Conservation (phyloP, 2,113 vertebrate species). For the Indri indri region DNA sequence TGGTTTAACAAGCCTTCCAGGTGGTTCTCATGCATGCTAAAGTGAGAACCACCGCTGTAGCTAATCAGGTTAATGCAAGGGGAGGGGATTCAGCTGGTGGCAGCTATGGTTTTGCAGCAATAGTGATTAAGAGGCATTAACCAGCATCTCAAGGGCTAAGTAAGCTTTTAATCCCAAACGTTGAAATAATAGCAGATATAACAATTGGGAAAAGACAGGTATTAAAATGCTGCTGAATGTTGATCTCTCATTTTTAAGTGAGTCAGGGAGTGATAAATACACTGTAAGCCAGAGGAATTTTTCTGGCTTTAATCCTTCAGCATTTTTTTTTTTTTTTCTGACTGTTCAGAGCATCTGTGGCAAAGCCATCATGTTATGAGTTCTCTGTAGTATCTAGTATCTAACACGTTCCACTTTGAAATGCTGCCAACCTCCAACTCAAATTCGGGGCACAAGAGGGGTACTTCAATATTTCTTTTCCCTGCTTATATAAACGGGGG, state of each 20-base stretch:
- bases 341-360: neutral
- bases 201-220: slow-evolving; percentile 15
- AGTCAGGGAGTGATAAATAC: slow-evolving; percentile 12
- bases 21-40: neutral
- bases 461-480: neutral
- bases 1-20: neutral
- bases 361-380: neutral
- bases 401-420: slow-evolving; percentile 7
- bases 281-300: neutral
- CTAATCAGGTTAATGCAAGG: neutral
- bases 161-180: slow-evolving; percentile 39
- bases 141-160: slow-evolving; percentile 11
- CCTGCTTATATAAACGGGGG: neutral
- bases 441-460: neutral
- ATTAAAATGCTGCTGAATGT: slow-evolving; percentile 2
- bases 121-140: slow-evolving; percentile 33
- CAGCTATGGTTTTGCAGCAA: neutral
- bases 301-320: neutral
- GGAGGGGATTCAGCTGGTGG: neutral
- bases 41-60: neutral
- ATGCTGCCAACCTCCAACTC: neutral
- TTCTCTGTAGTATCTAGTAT: neutral
- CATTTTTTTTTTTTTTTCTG: neutral
- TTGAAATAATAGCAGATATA: slow-evolving; percentile 31
- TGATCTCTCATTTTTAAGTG: neutral